Base-by-base conservation (phyloP, 1,140 invertebrate genomes). In the Eurytemora carolleeae region DNA sequence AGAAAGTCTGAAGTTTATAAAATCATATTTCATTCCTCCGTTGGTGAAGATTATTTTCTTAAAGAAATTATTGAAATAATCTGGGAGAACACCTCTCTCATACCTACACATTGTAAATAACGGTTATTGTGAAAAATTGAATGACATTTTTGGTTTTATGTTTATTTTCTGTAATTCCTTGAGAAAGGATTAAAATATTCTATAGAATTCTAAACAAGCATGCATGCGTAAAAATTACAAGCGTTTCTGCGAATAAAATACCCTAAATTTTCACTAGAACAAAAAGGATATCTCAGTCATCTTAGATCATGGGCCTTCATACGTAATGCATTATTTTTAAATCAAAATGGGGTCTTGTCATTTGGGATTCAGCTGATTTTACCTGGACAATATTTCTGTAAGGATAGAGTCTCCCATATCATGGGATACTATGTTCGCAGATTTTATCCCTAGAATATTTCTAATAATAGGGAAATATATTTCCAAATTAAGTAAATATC, bases 381-480 rank as follows among this genome's bases (percentile, higher is more conserved):
- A n/a, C 18, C 58, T 24, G 2, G 58, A 24, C 1, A 59, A 7
- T 3, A 59, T 59, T 31, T 59, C 58, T 17, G 58, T 59, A 2
- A 59, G 25, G n/a, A 59, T 25, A 44, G 58, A 59, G 21, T 59
- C 58, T n/a, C 58, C 58, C 58, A 59, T 59, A 31, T 59, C 58
- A 59, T 59, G 58, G 18, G 58, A 22, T 18, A 59, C 58, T 2
- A 59, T 25, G 25, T 59, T 22, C n/a, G 58, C 58, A 18, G 23
- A 2, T 31, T 31, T n/a, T 22, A 59, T 59, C 1, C 26, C 25
- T 25, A 59, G n/a, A n/a, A 44, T 44, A 44, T 44, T n/a, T n/a
- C n/a, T n/a, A 44, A 44, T 44, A 44, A 44, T 44, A 44, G 31
- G n/a, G 7, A 44, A 12, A 44, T 44, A 44, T 44, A 44, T 44